A percentile compares a stretch with the other conserved stretches of the same genome.
Evolutionary conservation across 2,888 invertebrate species (phyloP).

Genomic region (Bruchidius siliquastri): DNA sequence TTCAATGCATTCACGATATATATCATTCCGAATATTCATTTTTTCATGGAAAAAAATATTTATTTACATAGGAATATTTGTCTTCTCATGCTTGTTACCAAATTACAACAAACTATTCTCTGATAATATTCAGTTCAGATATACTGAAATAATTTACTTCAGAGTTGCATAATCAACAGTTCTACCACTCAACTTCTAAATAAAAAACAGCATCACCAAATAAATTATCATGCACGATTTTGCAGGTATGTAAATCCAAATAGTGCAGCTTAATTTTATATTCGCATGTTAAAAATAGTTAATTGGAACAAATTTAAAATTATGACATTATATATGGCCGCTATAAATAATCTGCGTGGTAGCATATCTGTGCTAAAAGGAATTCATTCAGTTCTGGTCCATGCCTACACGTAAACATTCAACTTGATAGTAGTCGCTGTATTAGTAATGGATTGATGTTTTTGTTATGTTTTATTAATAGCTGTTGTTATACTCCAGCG

Average conservation of each 20-base stretch:
- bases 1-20: too few species aligned
- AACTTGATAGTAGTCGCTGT: not conserved
- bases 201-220: too few species aligned
- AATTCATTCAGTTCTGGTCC: not conserved
- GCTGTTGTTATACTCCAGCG: not conserved
- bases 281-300: not conserved
- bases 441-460: not conserved
- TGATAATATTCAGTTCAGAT: too few species aligned
- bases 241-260: not conserved
- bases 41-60: too few species aligned
- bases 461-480: not conserved
- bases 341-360: not conserved
- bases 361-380: not conserved
- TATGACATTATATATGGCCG: not conserved
- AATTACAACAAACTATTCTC: too few species aligned
- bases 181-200: too few species aligned
- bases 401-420: not conserved
- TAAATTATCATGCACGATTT: not conserved
- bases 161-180: too few species aligned
- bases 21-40: too few species aligned
- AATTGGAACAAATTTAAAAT: not conserved
- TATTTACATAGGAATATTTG: too few species aligned
- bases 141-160: too few species aligned
- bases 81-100: too few species aligned
- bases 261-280: not conserved